These are phyloP conservation scores for Xestia rhomboidea DNA, from an alignment of 2,888 invertebrate genomes.

Conservation along the genomic window DNA sequence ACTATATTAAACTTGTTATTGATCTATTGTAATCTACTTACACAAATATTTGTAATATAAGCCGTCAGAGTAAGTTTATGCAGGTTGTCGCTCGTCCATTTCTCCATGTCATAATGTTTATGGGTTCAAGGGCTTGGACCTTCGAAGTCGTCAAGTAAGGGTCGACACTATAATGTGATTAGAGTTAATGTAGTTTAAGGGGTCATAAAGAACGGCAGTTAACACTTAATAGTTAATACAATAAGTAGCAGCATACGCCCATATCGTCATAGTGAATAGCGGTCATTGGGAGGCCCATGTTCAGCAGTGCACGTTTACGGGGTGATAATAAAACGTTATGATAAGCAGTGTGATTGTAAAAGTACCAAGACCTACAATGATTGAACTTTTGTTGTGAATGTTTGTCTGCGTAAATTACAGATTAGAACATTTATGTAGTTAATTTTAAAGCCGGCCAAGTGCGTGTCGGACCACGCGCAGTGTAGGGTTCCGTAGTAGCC, in stretches of 20 bases:
- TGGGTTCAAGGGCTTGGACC: conserved; percentile 35
- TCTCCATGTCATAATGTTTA: conserved; percentile 48
- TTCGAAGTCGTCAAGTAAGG: conserved; percentile 46
- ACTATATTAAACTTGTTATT: conserved; percentile 29
- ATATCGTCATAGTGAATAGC: conserved; percentile 24
- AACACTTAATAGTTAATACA: conserved; percentile 55
- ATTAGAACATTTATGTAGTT: too few species aligned
- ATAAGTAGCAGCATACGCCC: conserved; percentile 47
- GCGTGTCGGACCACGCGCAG: too few species aligned
- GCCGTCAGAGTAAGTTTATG: conserved; percentile 20
- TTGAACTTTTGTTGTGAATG: not conserved
- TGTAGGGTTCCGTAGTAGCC: too few species aligned
- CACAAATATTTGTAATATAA: conserved; percentile 33
- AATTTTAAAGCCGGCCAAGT: too few species aligned
- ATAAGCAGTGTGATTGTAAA: not conserved
- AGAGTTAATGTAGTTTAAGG: conserved; percentile 45
- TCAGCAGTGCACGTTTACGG: conserved; percentile 20
- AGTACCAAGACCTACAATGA: not conserved
- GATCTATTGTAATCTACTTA: conserved; percentile 16
- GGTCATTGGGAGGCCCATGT: conserved; percentile 17
- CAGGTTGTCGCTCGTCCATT: conserved; percentile 29
- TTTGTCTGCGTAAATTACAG: not conserved
- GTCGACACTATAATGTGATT: conserved; percentile 46
- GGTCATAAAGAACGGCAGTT: conserved; percentile 43
- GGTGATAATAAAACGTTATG: conserved; percentile 28